Evolutionary conservation across 1,140 invertebrate species (phyloP).

Genomic region (Prorops nasuta): DNA sequence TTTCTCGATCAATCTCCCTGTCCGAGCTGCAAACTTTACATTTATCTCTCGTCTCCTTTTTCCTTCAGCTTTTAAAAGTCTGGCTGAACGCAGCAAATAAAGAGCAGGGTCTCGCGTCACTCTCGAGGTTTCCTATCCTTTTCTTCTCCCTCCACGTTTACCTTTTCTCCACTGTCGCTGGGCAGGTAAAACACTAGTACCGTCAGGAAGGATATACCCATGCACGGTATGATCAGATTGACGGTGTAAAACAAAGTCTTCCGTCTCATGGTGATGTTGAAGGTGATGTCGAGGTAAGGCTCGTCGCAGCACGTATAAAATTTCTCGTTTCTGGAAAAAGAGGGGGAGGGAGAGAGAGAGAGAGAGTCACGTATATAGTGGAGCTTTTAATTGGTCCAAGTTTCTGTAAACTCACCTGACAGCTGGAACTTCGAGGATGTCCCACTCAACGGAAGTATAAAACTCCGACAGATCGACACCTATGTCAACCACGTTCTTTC

Average conservation of each 20-base stretch:
- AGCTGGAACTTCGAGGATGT: slow-evolving; percentile 93
- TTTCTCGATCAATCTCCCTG: too few relatives aligned
- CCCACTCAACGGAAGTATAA: slow-evolving; percentile 97
- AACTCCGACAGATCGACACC: slow-evolving; percentile 93
- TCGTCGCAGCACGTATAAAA: slow-evolving; percentile 97
- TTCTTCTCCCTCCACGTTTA: too few relatives aligned
- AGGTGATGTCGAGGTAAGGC: slow-evolving; percentile 96
- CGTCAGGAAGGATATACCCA: slow-evolving; percentile 97
- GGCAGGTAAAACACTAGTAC: slow-evolving; percentile 98
- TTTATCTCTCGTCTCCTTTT: too few relatives aligned
- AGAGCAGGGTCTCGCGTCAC: too few relatives aligned
- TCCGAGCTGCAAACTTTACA: too few relatives aligned
- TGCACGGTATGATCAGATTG: slow-evolving; percentile 95
- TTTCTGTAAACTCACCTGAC: slow-evolving; percentile 75
- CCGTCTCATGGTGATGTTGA: slow-evolving; percentile 96
- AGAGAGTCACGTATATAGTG: too few relatives aligned
- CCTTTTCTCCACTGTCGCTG: slow-evolving; percentile 98
- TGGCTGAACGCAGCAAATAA: too few relatives aligned
- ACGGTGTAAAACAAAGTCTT: slow-evolving; percentile 98
- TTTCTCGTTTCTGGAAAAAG: slow-evolving; percentile 77
- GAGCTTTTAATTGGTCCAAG: too few relatives aligned
- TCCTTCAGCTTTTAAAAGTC: too few relatives aligned
- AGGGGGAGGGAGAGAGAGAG: too few relatives aligned
- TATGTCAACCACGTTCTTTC: slow-evolving; percentile 79
- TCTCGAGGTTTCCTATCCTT: too few relatives aligned